Conservation (phyloP, 2,797 vertebrate species). For the Geotrypetes seraphini region DNA sequence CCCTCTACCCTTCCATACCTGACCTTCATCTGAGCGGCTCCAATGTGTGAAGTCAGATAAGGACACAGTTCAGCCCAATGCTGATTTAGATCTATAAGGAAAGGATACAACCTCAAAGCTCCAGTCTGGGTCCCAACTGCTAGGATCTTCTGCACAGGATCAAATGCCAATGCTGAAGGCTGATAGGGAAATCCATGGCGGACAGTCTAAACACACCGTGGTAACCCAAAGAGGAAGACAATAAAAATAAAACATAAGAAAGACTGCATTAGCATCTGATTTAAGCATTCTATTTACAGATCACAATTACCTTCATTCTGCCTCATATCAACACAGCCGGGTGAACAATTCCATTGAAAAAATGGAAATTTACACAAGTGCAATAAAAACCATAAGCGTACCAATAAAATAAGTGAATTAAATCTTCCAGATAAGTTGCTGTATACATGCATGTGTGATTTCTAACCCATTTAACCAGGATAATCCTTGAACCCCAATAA, state of each 20-base stretch:
- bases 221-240: neutral
- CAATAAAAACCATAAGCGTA: too few relatives aligned
- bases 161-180: slow-evolving; percentile 92
- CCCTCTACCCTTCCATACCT: neutral
- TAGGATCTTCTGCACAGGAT: slow-evolving; percentile 97
- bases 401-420: too few relatives aligned
- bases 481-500: too few relatives aligned
- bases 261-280: neutral
- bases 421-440: too few relatives aligned
- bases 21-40: neutral
- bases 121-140: slow-evolving; percentile 89
- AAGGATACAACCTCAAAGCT: slow-evolving; percentile 96
- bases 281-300: neutral
- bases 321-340: too few relatives aligned
- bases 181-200: slow-evolving; percentile 97
- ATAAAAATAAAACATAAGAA: neutral
- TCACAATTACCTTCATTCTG: too few relatives aligned
- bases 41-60: too few relatives aligned
- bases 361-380: too few relatives aligned
- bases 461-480: too few relatives aligned
- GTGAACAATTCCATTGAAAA: too few relatives aligned
- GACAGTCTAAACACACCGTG: slow-evolving; percentile 72
- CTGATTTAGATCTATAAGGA: slow-evolving; percentile 12
- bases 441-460: too few relatives aligned
- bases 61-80: neutral